These are phyloP conservation scores for Morelia viridis DNA, from an alignment of 2,797 vertebrate species.

Conservation along the genomic window DNA sequence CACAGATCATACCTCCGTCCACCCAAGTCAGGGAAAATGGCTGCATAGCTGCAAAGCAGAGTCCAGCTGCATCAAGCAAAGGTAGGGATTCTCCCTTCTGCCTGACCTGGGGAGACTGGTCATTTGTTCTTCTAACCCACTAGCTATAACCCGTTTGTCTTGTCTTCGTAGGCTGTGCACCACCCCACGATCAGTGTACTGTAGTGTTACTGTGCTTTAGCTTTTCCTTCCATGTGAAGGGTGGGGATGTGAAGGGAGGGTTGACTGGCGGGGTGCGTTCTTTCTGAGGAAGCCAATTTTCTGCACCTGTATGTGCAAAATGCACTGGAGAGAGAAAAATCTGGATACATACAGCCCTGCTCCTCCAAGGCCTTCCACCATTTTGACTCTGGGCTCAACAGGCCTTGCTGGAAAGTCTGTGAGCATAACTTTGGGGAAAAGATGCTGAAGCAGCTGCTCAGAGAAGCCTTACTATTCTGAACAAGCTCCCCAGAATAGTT, in stretches of 20 bases:
- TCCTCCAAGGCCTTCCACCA: not conserved
- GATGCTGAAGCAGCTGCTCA: not conserved
- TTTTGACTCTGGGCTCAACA: not conserved
- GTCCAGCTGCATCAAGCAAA: too few species aligned
- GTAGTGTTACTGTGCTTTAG: not conserved
- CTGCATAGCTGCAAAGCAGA: not conserved
- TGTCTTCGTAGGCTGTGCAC: not conserved
- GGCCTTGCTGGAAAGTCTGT: not conserved
- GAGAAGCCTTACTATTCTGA: not conserved
- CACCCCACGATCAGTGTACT: not conserved
- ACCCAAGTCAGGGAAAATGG: not conserved
- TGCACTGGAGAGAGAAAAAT: not conserved
- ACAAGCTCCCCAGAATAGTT: not conserved
- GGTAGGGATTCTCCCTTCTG: not conserved
- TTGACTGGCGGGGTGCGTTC: too few species aligned
- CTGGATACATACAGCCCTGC: not conserved
- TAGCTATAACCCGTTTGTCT: conserved; percentile 31
- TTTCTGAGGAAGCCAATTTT: not conserved
- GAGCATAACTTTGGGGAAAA: not conserved
- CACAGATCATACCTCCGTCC: not conserved
- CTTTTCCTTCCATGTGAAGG: not conserved
- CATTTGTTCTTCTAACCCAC: not conserved
- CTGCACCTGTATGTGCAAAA: not conserved
- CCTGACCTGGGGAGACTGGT: not conserved
- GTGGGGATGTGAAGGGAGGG: not conserved